Evolutionary conservation across 2,113 vertebrate genomes (phyloP).

Genomic region (Oncorhynchus clarkii): DNA sequence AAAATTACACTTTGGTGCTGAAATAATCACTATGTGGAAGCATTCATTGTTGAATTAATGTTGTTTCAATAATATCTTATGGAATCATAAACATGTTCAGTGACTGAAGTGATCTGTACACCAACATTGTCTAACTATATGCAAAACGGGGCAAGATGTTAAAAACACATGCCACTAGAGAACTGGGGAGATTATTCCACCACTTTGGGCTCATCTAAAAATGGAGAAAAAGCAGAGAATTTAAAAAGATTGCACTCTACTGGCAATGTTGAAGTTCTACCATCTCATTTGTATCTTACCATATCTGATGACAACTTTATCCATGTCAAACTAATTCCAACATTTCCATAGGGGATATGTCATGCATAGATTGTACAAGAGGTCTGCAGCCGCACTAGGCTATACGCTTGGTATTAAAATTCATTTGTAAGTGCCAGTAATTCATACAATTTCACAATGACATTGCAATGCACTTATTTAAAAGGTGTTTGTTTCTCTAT

Average conservation of each 20-base stretch:
- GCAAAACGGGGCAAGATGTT: slow-evolving; percentile 12
- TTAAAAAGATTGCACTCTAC: slow-evolving; percentile 17
- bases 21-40: slow-evolving; percentile 47
- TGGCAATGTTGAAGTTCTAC: slow-evolving; percentile 5
- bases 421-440: background rate
- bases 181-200: slow-evolving; percentile 9
- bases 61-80: background rate
- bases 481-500: background rate
- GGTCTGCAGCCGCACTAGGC: slow-evolving; percentile 40
- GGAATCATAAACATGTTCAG: slow-evolving; percentile 31
- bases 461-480: slow-evolving; percentile 11
- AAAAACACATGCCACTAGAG: slow-evolving; percentile 24
- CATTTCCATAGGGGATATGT: slow-evolving; percentile 43
- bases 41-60: slow-evolving; percentile 38
- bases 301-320: slow-evolving; percentile 38
- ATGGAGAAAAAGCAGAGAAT: background rate
- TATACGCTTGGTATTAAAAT: slow-evolving; percentile 11
- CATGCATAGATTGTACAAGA: slow-evolving; percentile 75
- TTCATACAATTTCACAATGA: slow-evolving; percentile 17
- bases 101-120: slow-evolving; percentile 23
- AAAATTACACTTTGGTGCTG: slow-evolving; percentile 38
- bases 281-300: background rate
- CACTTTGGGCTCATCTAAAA: slow-evolving; percentile 40
- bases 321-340: slow-evolving; percentile 31
- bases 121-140: slow-evolving; percentile 10